Evolutionary conservation across 2,888 invertebrate genomes (phyloP), one percentile per base, ranked within the genome.

Genomic region (Lampropteryx suffumata): DNA sequence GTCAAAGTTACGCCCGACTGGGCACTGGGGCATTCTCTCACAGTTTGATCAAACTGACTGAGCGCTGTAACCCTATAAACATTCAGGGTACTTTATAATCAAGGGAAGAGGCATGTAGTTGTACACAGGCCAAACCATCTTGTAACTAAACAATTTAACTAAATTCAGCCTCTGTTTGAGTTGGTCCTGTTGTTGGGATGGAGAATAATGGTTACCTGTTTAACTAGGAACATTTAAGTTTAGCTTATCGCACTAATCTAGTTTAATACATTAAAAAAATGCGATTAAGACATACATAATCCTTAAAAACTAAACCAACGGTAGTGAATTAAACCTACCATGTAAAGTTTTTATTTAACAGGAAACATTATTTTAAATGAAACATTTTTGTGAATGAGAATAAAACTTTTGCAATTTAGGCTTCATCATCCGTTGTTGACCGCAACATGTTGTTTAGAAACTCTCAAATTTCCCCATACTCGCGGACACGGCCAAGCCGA

Each of bases 91-190:
- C 12, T 34, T 27, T 40, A 35, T 21, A 44, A 36, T 36, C 21
- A 26, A 35, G 24, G 30, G 28, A 8, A 14, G 45, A 32, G 27
- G 26, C 11, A 6, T 36, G 24, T 40, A 12, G 41, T 39, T 39
- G 37, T 52, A 47, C 43, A 52, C 51, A 47, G 27, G 29, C 6
- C n/a, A 13, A 43, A 46, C 41, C 42, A 45, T 35, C 39, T 44
- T 52, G 51, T 52, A 52, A 47, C 51, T 47, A 52, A 51, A 43
- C 42, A 47, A 47, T 42, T 52, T 51, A 37, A 47, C 47, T 43
- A 47, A 52, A 47, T 52, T 52, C 41, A 26, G 47, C 21, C 47
- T 43, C 28, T 50, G 51, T 51, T 51, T 51, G 46, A 42, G 51
- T 52, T 52, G 26, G 12, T 13, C 11, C 17, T 42, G 28, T 39